These are phyloP conservation scores for Sebastes minor DNA, from an alignment of 2,797 vertebrate genomes.

Conservation along the genomic window DNA sequence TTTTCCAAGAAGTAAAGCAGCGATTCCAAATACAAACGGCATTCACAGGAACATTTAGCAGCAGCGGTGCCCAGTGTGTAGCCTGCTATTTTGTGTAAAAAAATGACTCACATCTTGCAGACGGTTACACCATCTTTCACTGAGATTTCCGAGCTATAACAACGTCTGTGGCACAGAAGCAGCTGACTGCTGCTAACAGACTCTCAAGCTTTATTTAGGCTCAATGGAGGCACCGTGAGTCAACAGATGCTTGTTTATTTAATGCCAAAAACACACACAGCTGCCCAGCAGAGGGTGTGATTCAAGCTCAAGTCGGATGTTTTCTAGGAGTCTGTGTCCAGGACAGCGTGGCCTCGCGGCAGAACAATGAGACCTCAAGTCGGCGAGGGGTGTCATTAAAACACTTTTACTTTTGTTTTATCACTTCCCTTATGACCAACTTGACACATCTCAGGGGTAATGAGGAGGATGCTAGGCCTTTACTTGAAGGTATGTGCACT, in stretches of 20 bases:
- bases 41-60: neutral
- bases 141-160: neutral
- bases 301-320: conserved; percentile 57
- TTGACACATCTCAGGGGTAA: neutral
- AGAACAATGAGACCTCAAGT: conserved; percentile 38
- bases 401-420: neutral
- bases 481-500: neutral
- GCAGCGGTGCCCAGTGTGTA: neutral
- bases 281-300: conserved; percentile 60
- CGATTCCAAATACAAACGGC: neutral
- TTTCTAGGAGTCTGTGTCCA: conserved; percentile 35
- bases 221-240: conserved; percentile 25
- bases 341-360: conserved; percentile 3
- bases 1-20: conserved; percentile 34
- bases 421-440: conserved; percentile 9
- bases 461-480: neutral
- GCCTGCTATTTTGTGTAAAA: neutral
- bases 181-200: conserved; percentile 49
- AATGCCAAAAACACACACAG: conserved; percentile 62
- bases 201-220: conserved; percentile 41
- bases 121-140: conserved; percentile 5
- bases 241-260: conserved; percentile 60
- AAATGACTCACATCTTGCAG: conserved; percentile 20
- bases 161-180: neutral
- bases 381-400: neutral